A percentile compares a stretch with the other conserved stretches of the same genome.
Conservation (phyloP, 1,140 invertebrate species). For the Drosophila prosaltans region DNA sequence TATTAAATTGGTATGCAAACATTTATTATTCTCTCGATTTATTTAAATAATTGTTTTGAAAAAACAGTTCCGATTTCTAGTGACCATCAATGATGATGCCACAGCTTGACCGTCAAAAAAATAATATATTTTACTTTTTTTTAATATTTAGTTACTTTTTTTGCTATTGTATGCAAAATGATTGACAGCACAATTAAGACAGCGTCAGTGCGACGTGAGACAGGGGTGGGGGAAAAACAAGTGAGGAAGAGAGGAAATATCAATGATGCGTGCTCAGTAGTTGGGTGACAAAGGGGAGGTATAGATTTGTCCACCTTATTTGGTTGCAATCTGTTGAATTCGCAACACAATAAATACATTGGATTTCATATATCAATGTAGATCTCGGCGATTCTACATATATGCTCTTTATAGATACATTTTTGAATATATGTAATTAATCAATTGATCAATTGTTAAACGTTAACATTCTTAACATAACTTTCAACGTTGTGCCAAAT, state of each 20-base stretch:
- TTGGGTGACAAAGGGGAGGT: neutral
- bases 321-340: conserved; percentile 3
- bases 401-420: neutral
- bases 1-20: conserved; percentile 30
- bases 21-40: conserved; percentile 20
- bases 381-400: neutral
- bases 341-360: neutral
- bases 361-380: neutral
- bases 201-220: conserved; percentile 40
- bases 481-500: neutral
- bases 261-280: neutral
- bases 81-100: conserved; percentile 8
- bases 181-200: conserved; percentile 78
- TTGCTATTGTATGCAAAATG: conserved; percentile 71
- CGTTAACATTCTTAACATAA: neutral
- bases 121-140: conserved; percentile 17
- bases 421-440: too few relatives aligned
- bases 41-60: conserved; percentile 45
- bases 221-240: neutral
- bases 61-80: conserved; percentile 4
- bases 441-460: too few relatives aligned
- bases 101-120: conserved; percentile 38
- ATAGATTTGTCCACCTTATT: conserved; percentile 5
- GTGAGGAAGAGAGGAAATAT: neutral
- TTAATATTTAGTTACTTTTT: conserved; percentile 35